Evolutionary conservation across 2,113 vertebrate species (phyloP), one percentile per base, ranked within the genome.

Genomic region (Cranoglanis bouderius): DNA sequence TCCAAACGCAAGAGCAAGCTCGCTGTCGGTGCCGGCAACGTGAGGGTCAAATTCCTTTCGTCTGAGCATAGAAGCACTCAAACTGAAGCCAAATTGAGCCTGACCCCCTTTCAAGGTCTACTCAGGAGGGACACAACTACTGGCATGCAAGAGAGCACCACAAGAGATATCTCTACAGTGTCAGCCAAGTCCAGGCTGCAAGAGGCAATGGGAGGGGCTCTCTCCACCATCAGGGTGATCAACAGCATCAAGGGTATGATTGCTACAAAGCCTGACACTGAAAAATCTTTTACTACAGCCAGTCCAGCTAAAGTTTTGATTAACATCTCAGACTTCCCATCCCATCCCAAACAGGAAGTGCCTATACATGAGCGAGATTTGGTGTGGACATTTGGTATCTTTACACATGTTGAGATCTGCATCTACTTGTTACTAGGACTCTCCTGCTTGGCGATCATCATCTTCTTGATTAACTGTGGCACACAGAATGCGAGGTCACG

Each of bases 1-100:
- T 98, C 97, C 51, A 98, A 97, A 89, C 94, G 98, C 78, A 98
- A 97, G 92, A 98, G 97, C 16, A 92, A 97, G 86, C 89, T 99
- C 43, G 97, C 96, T 0, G 94, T 96, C 0, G 97, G 98, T 0
- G 94, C 91, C 0, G 96, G 96, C 2, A 94, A 92, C 57, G 91
- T 98, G 63, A 95, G 91, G 82, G 96, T 98, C 0, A 96, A 95
- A 82, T 95, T 99, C 57, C 95, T 95, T 55, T 93, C 94, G 19
- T 89, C 90, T 0, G 93, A 95, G 0, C 93, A 90, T 32, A 70
- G 84, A 74, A 57, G 86, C 32, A 93, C 0, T 90, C 94, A 32
- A 59, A 40, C 38, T 4, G 85, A 70, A 21, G 49, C 92, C 0
- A 95, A 94, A 85, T 91, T 92, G 1, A 94, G 86, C 6, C 72